These are phyloP conservation scores for Phaonia tiefii DNA, from an alignment of 2,888 invertebrate species.

Conservation along the genomic window DNA sequence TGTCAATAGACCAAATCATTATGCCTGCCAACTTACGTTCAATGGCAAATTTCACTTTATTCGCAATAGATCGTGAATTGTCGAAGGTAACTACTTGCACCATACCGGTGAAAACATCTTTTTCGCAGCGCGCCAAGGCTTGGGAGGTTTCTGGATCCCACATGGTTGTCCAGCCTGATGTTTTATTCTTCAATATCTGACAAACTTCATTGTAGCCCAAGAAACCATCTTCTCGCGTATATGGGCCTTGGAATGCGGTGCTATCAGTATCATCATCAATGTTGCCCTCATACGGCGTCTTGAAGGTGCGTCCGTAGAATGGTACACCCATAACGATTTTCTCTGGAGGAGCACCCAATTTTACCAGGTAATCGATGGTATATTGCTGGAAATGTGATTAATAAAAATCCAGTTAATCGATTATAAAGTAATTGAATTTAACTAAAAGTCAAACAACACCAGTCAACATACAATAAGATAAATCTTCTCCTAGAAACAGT, in stretches of 20 bases:
- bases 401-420: too few species aligned
- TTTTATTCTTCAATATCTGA: conserved; percentile 82
- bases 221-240: conserved; percentile 89
- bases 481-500: too few species aligned
- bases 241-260: conserved; percentile 88
- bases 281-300: conserved; percentile 77
- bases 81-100: conserved; percentile 88
- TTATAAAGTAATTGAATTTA: too few species aligned
- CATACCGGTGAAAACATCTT: conserved; percentile 82
- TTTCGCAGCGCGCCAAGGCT: conserved; percentile 77
- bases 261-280: conserved; percentile 81
- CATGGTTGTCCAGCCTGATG: conserved; percentile 84
- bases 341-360: conserved; percentile 86
- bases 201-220: conserved; percentile 95
- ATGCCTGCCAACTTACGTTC: conserved; percentile 86
- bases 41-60: conserved; percentile 87
- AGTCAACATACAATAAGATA: too few species aligned
- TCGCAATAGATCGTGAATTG: conserved; percentile 86
- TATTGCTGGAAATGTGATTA: conserved; percentile 84
- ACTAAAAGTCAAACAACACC: too few species aligned
- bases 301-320: conserved; percentile 91
- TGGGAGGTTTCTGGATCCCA: conserved; percentile 85
- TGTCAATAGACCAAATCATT: conserved; percentile 95
- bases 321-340: conserved; percentile 92
- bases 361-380: conserved; percentile 88